A percentile compares a stretch with the other conserved stretches of the same genome.
Evolutionary conservation across 35 echinoderm and acorn worm species (phyloP).

Genomic region (Ophiothrix spiculata): DNA sequence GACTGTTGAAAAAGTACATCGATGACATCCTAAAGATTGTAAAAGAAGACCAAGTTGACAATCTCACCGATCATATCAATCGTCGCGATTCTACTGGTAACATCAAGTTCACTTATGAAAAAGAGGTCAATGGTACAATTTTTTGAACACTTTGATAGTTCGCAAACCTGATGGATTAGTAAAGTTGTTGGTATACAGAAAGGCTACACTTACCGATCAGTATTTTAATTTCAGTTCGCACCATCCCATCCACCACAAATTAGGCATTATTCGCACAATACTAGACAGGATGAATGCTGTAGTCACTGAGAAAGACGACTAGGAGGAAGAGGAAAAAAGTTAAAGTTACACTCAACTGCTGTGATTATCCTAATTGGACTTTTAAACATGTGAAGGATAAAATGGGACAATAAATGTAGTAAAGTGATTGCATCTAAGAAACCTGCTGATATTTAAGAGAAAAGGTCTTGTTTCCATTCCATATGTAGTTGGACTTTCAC

Average conservation of each 20-base stretch:
- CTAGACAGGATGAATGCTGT: conserved; percentile 14
- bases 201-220: no score
- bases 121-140: neutral
- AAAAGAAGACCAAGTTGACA: neutral
- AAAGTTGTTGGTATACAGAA: neutral
- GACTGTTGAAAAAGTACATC: neutral
- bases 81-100: no score
- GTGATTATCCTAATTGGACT: neutral
- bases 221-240: conserved; percentile 29
- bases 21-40: neutral
- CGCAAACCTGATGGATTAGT: neutral
- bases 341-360: neutral
- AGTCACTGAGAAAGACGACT: conserved; percentile 10
- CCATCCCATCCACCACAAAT: conserved; percentile 10
- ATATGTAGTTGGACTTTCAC: neutral
- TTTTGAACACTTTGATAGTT: neutral
- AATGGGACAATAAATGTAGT: neutral
- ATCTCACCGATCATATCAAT: no score
- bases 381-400: neutral
- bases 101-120: no score
- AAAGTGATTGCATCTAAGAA: neutral
- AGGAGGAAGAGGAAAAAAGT: neutral
- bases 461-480: conserved; percentile 2
- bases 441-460: neutral
- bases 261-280: conserved; percentile 23